Evolutionary conservation across 2,113 vertebrate species (phyloP).

Genomic region (Hypanus sabinus): DNA sequence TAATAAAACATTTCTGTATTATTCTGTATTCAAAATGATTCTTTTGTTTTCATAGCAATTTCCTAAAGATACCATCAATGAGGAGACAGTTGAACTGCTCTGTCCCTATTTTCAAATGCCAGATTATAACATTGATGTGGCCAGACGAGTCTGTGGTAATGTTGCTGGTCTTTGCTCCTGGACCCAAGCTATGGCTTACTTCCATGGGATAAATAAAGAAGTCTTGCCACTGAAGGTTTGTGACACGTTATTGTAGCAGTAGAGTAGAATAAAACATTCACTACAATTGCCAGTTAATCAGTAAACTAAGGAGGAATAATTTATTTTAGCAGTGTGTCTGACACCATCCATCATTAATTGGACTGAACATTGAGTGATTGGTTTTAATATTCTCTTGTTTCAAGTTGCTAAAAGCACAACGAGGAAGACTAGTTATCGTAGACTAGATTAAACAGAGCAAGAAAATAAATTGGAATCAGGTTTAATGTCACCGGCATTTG

Average conservation of each 20-base stretch:
- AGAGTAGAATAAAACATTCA: background rate
- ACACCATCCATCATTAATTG: background rate
- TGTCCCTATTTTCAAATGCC: conserved; percentile 85
- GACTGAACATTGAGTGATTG: background rate
- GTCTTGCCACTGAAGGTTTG: conserved; percentile 82
- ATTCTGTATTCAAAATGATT: background rate
- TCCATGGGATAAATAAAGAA: conserved; percentile 92
- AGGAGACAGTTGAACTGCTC: conserved; percentile 85
- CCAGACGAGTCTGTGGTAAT: conserved; percentile 83
- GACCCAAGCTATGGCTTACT: conserved; percentile 92
- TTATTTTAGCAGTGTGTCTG: background rate
- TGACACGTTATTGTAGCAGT: conserved; percentile 42
- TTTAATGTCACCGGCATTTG: too few species aligned
- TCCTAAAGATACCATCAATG: conserved; percentile 88
- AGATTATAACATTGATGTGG: conserved; percentile 91
- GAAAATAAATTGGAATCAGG: too few species aligned
- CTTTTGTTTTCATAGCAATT: conserved; percentile 69
- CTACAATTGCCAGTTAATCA: background rate
- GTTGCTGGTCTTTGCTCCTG: conserved; percentile 90
- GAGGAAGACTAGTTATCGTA: too few species aligned
- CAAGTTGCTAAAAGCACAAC: too few species aligned
- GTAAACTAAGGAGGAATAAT: background rate
- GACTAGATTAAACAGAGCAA: too few species aligned
- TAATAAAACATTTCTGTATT: conserved; percentile 4
- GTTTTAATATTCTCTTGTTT: too few species aligned